Evolutionary conservation across 64 coral and sea anemone species (phyloP).

Genomic region (Trachythela sp.): DNA sequence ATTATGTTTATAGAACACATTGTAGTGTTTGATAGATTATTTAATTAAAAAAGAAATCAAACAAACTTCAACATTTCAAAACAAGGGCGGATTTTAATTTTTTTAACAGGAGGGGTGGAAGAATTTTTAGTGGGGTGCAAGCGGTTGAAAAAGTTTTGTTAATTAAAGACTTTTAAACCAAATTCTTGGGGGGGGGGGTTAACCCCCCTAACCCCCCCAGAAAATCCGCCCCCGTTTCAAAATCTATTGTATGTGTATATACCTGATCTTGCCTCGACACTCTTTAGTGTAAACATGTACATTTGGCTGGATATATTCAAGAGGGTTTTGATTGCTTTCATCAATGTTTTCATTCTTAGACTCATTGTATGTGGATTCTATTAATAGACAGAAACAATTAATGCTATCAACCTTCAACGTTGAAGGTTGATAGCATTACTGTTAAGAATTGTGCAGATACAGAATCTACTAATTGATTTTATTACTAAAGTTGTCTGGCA

Average conservation of each 20-base stretch:
- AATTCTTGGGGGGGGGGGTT: too few species aligned
- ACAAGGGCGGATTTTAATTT: too few species aligned
- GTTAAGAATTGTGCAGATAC: not conserved
- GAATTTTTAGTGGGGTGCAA: too few species aligned
- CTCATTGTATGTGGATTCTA: not conserved
- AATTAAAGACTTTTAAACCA: too few species aligned
- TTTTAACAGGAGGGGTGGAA: too few species aligned
- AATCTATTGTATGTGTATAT: not conserved
- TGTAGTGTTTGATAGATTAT: not conserved
- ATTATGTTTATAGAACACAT: not conserved
- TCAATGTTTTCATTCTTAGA: not conserved
- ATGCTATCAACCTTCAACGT: too few species aligned
- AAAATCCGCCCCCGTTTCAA: too few species aligned
- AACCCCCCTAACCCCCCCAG: too few species aligned
- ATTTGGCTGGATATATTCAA: not conserved
- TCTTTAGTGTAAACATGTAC: conserved; percentile 22
- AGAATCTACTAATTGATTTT: not conserved
- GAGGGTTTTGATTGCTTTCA: not conserved
- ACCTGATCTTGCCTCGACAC: conserved; percentile 28
- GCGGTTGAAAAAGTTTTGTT: too few species aligned
- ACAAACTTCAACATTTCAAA: not conserved
- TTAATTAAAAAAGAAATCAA: not conserved
- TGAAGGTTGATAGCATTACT: not conserved
- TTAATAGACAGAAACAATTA: not conserved
- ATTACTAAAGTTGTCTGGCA: not conserved